Evolutionary conservation across 2,113 vertebrate species (phyloP), one percentile per base, ranked within the genome.

Genomic region (Numenius arquata): DNA sequence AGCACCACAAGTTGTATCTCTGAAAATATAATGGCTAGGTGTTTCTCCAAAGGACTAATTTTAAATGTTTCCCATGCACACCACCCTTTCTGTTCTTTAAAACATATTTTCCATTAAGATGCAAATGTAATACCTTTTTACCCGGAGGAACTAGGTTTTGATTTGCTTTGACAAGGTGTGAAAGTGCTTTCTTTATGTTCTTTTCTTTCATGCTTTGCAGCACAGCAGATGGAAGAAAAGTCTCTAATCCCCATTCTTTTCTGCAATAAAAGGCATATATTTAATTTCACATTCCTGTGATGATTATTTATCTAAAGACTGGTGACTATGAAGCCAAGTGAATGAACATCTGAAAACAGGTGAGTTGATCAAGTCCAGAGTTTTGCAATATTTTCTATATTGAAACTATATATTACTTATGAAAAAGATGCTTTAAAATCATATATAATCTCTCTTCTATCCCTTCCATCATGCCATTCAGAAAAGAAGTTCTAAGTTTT

Each of bases 151-250:
- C 99, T 94, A 99, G 98, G 97, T 99, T 99, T 98, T 99, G 99
- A 98, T 99, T 99, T 94, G 99, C 99, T 98, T 99, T 99, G 97
- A 99, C 98, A 98, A 99, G 99, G 98, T 99, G 99, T 87, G 99
- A 99, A 94, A 99, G 99, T 73, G 99, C 99, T 98, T 99, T 99
- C 98, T 99, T 99, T 97, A 99, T 99, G 98, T 99, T 99, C 98
- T 99, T 99, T 98, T 99, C 99, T 97, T 99, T 99, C 99, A 99
- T 99, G 98, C 99, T 99, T 91, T 99, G 99, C 96, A 99, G 97
- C 96, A 99, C 99, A n/a, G 99, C 99, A 89, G 99, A 99, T 92
- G 99, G 99, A 96, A 99, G 99, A 96, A 99, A 99, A 95, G 99
- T 98, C 38, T 99, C 99, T 97, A 99, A 97, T 97, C 99, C 99